Percentiles rank a stretch among this genome's conserved stretches.
These are phyloP conservation scores for Mus caroli DNA, from an alignment of 2,797 vertebrate species.

Conservation along the genomic window DNA sequence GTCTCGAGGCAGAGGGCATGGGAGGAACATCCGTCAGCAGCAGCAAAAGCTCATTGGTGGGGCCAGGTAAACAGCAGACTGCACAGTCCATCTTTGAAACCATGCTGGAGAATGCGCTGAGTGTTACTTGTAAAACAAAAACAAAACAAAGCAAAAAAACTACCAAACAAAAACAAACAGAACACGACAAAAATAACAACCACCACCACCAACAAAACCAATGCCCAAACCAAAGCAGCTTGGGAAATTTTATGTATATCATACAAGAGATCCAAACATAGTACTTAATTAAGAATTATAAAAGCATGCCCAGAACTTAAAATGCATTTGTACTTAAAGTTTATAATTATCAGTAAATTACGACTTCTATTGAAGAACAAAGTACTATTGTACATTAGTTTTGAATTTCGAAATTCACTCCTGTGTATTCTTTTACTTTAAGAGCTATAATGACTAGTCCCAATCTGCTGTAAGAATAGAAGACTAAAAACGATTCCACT, in stretches of 20 bases:
- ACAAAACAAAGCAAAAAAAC: neutral
- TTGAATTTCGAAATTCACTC: constrained; percentile 63
- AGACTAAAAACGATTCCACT: constrained; percentile 66
- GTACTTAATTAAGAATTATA: constrained; percentile 62
- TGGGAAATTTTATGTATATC: constrained; percentile 61
- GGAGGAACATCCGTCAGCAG: constrained; percentile 39
- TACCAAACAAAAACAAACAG: neutral
- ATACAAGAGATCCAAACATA: constrained; percentile 58
- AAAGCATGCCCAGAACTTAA: constrained; percentile 42
- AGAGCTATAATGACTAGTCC: constrained; percentile 71
- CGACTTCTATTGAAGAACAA: constrained; percentile 42
- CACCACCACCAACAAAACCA: neutral
- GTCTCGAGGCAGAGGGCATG: constrained; percentile 51
- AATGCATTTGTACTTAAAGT: constrained; percentile 49
- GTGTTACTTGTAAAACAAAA: constrained; percentile 51
- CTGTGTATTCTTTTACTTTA: constrained; percentile 65
- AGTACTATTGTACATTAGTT: constrained; percentile 42
- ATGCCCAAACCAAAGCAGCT: constrained; percentile 7
- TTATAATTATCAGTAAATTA: constrained; percentile 62
- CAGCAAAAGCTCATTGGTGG: constrained; percentile 64
- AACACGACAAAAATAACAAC: neutral
- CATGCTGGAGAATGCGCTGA: constrained; percentile 34
- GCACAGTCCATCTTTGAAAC: constrained; percentile 71
- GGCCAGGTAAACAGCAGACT: constrained; percentile 43
- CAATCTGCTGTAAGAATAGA: constrained; percentile 40